Evolutionary conservation across 1,140 invertebrate species (phyloP), one percentile per base, ranked within the genome.

Genomic region (Planococcus citri): DNA sequence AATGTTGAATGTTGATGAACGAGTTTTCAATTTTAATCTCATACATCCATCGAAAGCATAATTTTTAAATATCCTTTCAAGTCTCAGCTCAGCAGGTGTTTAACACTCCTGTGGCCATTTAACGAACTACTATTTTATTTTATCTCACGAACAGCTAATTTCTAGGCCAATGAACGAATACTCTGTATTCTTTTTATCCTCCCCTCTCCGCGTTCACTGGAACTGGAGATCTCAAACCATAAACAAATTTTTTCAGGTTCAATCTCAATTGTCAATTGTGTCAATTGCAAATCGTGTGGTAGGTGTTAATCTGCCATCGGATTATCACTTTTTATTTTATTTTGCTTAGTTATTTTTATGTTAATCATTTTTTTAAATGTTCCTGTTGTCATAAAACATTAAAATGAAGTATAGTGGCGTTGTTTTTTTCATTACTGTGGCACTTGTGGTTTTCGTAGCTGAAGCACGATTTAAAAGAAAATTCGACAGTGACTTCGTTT

Each of bases 331-430:
- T 51, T 51, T 51, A 2, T 51, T 51, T 51, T 51, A 2, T 51
- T 51, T 51, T 51, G n/a, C 41, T 20, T 51, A 51, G 29, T 33
- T 33, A 51, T 51, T 51, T 51, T 17, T n/a, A 51, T 51, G 6
- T 51, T 51, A 17, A 51, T 9, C 4, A 6, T 14, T 51, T 51
- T 51, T 51, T 51, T 51, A 51, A 51, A 51, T 51, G 41, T 51
- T 51, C 41, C 41, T 51, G 41, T 51, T 51, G n/a, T 51, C 17
- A 3, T 51, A 51, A 51, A 51, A 20, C 41, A 51, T 51, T 51
- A 64, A 64, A 64, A 64, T 64, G 60, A 24, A 25, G 10, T 25
- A 64, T 64, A 64, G 60, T 64, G 60, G 8, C 24, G 10, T 64
- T 17, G 25, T 64, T 64, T 64, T 64, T 3, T 64, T 64, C 22